Percentiles rank a stretch among this genome's conserved stretches.
Evolutionary conservation across 2,888 invertebrate species (phyloP).

Genomic region (Tetanocera ferruginea): DNA sequence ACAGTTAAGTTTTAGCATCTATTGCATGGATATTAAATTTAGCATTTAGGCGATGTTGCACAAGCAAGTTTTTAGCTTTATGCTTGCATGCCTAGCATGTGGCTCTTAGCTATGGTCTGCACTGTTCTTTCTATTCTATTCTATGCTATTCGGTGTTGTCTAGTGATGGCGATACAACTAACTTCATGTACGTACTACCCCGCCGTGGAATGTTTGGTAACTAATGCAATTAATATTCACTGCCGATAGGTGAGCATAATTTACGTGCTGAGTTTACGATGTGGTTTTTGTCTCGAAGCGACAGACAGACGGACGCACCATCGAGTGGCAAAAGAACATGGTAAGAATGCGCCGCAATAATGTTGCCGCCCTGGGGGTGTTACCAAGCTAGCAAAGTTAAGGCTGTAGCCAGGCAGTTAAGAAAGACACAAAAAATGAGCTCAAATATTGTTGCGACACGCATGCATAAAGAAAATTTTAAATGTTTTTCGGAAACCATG

Average conservation of each 20-base stretch:
- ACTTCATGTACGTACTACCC: not conserved
- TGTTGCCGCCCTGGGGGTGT: slow-evolving; percentile 14
- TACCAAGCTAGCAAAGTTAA: not conserved
- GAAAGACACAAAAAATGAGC: not conserved
- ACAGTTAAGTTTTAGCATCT: not conserved
- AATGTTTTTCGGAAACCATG: not conserved
- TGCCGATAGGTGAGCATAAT: slow-evolving; percentile 70
- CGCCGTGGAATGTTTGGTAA: slow-evolving; percentile 38
- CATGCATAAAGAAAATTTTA: not conserved
- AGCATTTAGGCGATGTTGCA: slow-evolving; percentile 1
- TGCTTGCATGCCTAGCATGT: too few relatives aligned
- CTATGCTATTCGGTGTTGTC: too few relatives aligned
- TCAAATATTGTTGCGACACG: slow-evolving; percentile 7
- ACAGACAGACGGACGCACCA: not conserved
- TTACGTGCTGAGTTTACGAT: slow-evolving; percentile 68
- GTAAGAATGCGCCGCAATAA: not conserved
- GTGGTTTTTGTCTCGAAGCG: slow-evolving; percentile 34
- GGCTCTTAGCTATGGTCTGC: too few relatives aligned
- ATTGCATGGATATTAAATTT: slow-evolving; percentile 22
- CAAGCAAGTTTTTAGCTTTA: not conserved
- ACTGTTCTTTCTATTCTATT: too few relatives aligned
- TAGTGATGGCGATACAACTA: not conserved
- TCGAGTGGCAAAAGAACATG: not conserved
- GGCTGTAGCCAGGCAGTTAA: not conserved
- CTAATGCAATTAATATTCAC: slow-evolving; percentile 70